Base-by-base conservation (phyloP, 2,113 vertebrate genomes). In the Calidris pugnax region DNA sequence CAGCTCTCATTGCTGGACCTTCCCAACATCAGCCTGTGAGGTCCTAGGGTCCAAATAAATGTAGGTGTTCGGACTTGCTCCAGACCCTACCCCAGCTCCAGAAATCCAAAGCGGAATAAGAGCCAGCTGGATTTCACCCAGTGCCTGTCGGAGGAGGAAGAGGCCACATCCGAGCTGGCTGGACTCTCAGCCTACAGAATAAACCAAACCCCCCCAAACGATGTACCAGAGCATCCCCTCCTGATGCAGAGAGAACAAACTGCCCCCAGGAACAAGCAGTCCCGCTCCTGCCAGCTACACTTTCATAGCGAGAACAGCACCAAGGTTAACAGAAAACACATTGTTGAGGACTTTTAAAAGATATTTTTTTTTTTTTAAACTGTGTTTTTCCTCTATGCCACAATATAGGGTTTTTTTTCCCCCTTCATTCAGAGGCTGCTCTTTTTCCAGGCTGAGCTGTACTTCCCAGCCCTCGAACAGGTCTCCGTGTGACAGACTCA, bases 51-150 rank as follows among this genome's bases (percentile, higher is more conserved):
- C 4, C 78, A 53, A 27, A 15, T 0, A 4, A 14, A 56, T 1
- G 4, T 3, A 17, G 13, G 32, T 1, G 7, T 28, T n/a, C 71
- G 26, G 62, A 21, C 20, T 12, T 28, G 72, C 84, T 69, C 39
- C 5, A 7, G 9, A 14, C 30, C 48, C 16, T 12, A 5, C 50
- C 10, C 10, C 2, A 0, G 4, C 48, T 27, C 62, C 10, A 16
- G 56, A 11, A 63, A 51, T 45, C 43, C 35, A 9, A 18, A 23
- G 80, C 17, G 43, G 55, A 26, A 1, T 6, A 26, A 43, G 41
- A 33, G 30, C 60, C 85, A 28, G 53, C 13, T 37, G 67, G 60
- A 41, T 56, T 33, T 43, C 48, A 12, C 4, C 37, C 51, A 2
- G 41, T 12, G 48, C 47, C 53, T n/a, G 39, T 4, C 1, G 3